A percentile compares a stretch with the other conserved stretches of the same genome.
phyloP scores from a whole-genome alignment of 1,140 invertebrate species.

The Bombus sibiricus region DNA sequence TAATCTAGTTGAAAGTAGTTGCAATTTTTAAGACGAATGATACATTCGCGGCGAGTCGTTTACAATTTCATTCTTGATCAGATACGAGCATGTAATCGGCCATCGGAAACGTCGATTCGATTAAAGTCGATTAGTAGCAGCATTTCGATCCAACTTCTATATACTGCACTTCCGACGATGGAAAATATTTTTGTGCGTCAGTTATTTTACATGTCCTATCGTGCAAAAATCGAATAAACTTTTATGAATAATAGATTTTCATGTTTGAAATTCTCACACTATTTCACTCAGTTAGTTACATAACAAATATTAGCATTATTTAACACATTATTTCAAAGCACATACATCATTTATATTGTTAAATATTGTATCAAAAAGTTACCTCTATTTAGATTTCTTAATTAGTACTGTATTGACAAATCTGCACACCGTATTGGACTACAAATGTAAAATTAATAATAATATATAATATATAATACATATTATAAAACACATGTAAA shows the following conservation, averaged over 20 bases:
- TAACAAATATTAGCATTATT: neutral
- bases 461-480: neutral
- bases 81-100: conserved; percentile 5
- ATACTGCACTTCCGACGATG: neutral
- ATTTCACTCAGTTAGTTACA: neutral
- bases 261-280: neutral
- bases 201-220: neutral
- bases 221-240: neutral
- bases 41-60: neutral
- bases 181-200: conserved; percentile 3
- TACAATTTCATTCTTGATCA: neutral
- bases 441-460: neutral
- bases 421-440: neutral
- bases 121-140: conserved; percentile 50
- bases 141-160: neutral
- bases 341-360: neutral
- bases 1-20: too few species aligned
- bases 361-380: neutral
- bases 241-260: neutral
- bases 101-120: conserved; percentile 48
- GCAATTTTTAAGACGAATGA: neutral
- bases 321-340: neutral
- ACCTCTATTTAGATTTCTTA: too few species aligned
- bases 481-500: too few species aligned
- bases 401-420: too few species aligned